Percentiles rank a stretch among this genome's conserved stretches.
Evolutionary conservation across 2,888 invertebrate species (phyloP).

Genomic region (Zaprionus bogoriensis): DNA sequence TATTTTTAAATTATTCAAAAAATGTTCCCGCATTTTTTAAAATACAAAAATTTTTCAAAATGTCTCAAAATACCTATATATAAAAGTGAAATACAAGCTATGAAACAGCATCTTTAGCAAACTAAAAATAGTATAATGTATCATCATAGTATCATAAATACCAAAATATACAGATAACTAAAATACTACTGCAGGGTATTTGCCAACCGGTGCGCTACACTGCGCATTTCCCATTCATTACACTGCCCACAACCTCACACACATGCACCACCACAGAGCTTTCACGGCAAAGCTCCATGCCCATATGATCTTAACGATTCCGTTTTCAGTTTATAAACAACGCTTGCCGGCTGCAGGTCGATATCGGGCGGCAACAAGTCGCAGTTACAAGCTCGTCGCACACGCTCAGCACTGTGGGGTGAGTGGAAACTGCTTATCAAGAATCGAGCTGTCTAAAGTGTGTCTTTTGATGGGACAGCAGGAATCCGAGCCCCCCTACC

Average conservation of each 20-base stretch:
- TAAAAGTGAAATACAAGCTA: too few species aligned
- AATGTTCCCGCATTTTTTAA: too few species aligned
- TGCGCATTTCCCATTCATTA: constrained; percentile 7
- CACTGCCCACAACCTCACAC: constrained; percentile 5
- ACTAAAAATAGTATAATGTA: too few species aligned
- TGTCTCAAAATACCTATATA: too few species aligned
- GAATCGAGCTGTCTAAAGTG: constrained; percentile 37
- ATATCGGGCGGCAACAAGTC: background rate
- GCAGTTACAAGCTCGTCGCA: constrained; percentile 7
- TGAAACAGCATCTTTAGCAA: too few species aligned
- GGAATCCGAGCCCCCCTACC: constrained; percentile 31
- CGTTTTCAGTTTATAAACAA: constrained; percentile 68
- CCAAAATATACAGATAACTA: too few species aligned
- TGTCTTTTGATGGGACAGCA: constrained; percentile 40
- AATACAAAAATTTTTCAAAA: too few species aligned
- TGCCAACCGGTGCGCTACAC: background rate
- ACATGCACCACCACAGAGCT: constrained; percentile 25
- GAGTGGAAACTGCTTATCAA: constrained; percentile 54
- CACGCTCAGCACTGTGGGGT: constrained; percentile 36
- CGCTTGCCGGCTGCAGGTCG: constrained; percentile 47
- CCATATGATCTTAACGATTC: constrained; percentile 58
- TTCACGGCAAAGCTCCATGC: constrained; percentile 43
- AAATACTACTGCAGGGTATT: constrained; percentile 3
- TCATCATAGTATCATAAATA: too few species aligned
- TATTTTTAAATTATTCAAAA: too few species aligned